Base-by-base conservation (phyloP, 1,140 invertebrate species). In the Parapsyche elsis region DNA sequence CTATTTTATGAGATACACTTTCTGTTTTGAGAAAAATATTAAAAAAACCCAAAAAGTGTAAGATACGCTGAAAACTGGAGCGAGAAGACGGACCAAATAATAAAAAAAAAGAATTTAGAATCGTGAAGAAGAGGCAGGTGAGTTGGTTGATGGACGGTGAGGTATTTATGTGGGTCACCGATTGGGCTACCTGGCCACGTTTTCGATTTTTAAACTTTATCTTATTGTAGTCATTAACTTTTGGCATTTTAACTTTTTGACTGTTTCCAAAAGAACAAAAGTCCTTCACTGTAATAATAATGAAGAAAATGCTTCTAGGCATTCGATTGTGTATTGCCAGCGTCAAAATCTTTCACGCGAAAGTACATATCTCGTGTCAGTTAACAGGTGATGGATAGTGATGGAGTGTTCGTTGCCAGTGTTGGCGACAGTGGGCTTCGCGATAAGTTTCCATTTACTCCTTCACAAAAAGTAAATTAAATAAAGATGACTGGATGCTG, bases 111-210 rank as follows among this genome's bases (percentile, higher is more conserved):
- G 21, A 67, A 26, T 9, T 67, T 30, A 67, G 64, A 67, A 26
- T 67, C 64, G 64, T 12, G 24, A 23, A 9, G 21, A 61, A 61
- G 19, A 7, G 16, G 53, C 53, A n/a, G n/a, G n/a, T n/a, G 16
- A 10, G 24, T 23, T 21, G 26, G 64, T 26, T 67, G 64, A 67
- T 67, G 7, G 64, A 67, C 64, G 24, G 64, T 30, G 64, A 67
- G 21, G 64, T 67, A 67, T 67, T 67, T 67, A 67, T 67, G 64
- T 67, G 64, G 64, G 64, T 67, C 64, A 67, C 21, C 64, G 21
- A 23, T 23, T 61, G 59, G 64, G 24, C 64, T 67, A 67, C 64
- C 64, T 67, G 64, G 24, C 23, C 24, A 12, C 64, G 24, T 23
- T 26, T 64, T 23, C 64, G 64, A 67, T 23, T 67, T 67, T 26